Conservation (phyloP, 2,888 invertebrate genomes). For the Lithophane ornitopus region DNA sequence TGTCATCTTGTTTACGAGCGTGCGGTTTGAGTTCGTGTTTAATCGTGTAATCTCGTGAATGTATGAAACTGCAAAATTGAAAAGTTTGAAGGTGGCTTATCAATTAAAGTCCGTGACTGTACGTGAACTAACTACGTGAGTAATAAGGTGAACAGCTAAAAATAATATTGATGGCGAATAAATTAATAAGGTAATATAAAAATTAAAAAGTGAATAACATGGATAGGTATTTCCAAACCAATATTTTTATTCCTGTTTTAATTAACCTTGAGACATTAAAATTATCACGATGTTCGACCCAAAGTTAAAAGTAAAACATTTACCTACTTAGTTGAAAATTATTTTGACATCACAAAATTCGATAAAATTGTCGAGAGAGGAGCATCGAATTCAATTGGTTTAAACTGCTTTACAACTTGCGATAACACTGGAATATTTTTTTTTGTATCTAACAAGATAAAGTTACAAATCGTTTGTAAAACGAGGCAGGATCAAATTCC, state of each 20-base stretch:
- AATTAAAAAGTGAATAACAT: background rate
- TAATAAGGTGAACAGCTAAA: slow-evolving; percentile 24
- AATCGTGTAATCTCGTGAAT: too few relatives aligned
- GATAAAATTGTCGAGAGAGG: background rate
- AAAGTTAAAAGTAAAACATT: background rate
- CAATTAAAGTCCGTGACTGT: too few relatives aligned
- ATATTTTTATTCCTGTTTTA: slow-evolving; percentile 2
- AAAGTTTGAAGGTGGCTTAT: too few relatives aligned
- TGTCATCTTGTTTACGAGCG: too few relatives aligned
- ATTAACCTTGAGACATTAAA: background rate
- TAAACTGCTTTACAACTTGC: background rate
- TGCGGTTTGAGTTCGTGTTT: too few relatives aligned
- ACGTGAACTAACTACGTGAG: slow-evolving; percentile 47
- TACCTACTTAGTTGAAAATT: background rate
- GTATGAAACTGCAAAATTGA: too few relatives aligned
- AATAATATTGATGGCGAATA: background rate
- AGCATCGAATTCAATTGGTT: background rate
- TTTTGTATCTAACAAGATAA: background rate
- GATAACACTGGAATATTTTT: background rate
- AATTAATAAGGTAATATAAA: background rate
- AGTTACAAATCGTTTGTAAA: background rate
- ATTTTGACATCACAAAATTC: background rate
- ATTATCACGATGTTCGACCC: background rate
- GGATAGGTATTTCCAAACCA: background rate
- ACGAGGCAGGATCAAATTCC: background rate